Conservation (phyloP, 2,113 vertebrate species). For the Crocuta crocuta region DNA sequence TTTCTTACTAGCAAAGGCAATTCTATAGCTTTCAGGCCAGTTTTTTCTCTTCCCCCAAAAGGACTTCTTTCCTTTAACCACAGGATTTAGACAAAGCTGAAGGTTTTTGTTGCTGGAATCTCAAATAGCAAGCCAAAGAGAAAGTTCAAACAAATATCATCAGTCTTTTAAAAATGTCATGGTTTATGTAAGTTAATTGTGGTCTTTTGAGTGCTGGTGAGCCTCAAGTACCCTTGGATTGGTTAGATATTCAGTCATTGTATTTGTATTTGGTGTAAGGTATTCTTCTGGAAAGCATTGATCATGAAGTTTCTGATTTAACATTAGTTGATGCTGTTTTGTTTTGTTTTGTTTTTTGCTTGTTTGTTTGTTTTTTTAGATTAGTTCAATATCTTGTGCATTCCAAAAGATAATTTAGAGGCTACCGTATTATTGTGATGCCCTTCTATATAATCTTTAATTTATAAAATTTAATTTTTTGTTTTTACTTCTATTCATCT, state of each 20-base stretch:
- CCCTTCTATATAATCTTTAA: not conserved
- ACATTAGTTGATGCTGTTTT: not conserved
- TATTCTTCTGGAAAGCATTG: constrained; percentile 1
- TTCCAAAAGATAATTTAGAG: not conserved
- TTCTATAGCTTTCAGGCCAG: constrained; percentile 5
- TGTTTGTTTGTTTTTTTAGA: not conserved
- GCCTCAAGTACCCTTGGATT: not conserved
- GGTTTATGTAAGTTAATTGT: constrained; percentile 58
- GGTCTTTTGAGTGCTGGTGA: constrained; percentile 23
- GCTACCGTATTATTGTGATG: not conserved
- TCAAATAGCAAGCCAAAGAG: constrained; percentile 42
- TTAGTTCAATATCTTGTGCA: not conserved
- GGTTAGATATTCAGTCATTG: not conserved
- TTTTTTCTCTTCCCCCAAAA: not conserved
- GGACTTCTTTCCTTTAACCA: not conserved
- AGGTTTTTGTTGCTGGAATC: constrained; percentile 22
- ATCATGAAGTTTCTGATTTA: not conserved
- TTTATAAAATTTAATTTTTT: not conserved
- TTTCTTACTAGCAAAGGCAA: constrained; percentile 53
- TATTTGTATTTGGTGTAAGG: not conserved
- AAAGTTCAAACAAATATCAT: constrained; percentile 59
- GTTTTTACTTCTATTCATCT: not conserved
- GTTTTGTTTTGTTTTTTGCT: not conserved
- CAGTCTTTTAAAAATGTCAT: constrained; percentile 60
- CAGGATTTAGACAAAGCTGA: constrained; percentile 13